Evolutionary conservation across 92 coral and sea anemone genomes (phyloP).

Genomic region (Desmophyllum pertusum): DNA sequence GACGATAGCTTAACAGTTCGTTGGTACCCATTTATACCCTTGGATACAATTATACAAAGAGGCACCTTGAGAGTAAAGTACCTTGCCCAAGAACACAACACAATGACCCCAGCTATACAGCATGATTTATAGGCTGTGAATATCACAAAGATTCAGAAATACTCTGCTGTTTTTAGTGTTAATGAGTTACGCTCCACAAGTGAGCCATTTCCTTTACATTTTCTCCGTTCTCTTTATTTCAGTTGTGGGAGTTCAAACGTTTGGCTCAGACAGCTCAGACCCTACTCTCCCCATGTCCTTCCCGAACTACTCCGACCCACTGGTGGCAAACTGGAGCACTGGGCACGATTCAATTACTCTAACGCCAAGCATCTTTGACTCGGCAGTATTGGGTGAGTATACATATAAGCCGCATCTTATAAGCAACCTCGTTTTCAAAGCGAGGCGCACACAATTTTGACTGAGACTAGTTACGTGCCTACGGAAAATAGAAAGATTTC

Average conservation of each 20-base stretch:
- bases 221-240: background rate
- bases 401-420: background rate
- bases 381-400: slow-evolving; percentile 60
- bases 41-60: too few species aligned
- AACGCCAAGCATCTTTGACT: slow-evolving; percentile 66
- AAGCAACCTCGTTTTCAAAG: background rate
- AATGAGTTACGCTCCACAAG: too few species aligned
- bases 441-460: background rate
- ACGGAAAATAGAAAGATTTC: too few species aligned
- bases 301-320: slow-evolving; percentile 86
- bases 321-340: slow-evolving; percentile 82
- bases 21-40: too few species aligned
- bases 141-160: too few species aligned
- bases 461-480: background rate
- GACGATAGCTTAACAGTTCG: too few species aligned
- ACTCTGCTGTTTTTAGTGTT: background rate
- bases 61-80: too few species aligned
- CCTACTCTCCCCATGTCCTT: slow-evolving; percentile 70
- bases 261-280: slow-evolving; percentile 59
- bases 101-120: too few species aligned
- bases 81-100: too few species aligned
- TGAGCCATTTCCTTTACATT: background rate
- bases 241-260: slow-evolving; percentile 69
- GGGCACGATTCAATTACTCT: slow-evolving; percentile 69
- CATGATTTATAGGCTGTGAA: too few species aligned